A percentile compares a stretch with the other conserved stretches of the same genome.
Conservation (phyloP, 2,888 invertebrate species). For the Elgonia sp. region DNA sequence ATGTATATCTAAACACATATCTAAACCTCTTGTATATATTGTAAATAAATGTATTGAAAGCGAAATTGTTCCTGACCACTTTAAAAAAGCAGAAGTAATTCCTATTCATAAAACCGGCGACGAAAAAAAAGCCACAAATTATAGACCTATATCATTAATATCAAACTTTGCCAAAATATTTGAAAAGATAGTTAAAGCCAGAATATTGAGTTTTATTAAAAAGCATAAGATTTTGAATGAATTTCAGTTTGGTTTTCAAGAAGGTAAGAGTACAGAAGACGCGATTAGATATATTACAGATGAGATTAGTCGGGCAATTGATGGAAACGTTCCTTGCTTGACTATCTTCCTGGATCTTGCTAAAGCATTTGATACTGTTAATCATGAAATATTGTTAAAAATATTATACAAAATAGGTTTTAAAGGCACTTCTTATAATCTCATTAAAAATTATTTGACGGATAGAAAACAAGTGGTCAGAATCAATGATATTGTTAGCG, state of each 20-base stretch:
- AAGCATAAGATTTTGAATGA: background rate
- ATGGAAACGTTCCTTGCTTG: background rate
- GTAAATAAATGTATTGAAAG: background rate
- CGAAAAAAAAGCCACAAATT: background rate
- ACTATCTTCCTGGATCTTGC: slow-evolving; percentile 16
- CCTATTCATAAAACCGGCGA: background rate
- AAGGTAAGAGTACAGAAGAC: slow-evolving; percentile 2
- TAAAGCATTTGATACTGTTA: slow-evolving; percentile 33
- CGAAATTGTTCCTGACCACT: background rate
- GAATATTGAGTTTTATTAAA: background rate
- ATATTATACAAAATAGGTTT: slow-evolving; percentile 3
- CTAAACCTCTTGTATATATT: background rate
- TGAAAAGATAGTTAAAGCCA: background rate
- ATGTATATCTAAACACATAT: background rate
- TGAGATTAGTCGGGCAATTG: background rate
- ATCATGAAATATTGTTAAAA: slow-evolving; percentile 22
- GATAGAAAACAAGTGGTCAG: background rate
- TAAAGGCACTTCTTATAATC: background rate
- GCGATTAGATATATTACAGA: background rate
- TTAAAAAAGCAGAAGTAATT: background rate
- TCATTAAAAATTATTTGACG: background rate
- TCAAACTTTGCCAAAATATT: slow-evolving; percentile 6
- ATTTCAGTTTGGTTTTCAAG: slow-evolving; percentile 10
- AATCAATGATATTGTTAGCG: background rate
- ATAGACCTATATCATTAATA: background rate